These are phyloP conservation scores for Limnephilus marmoratus DNA, from an alignment of 2,888 invertebrate species.

Conservation along the genomic window DNA sequence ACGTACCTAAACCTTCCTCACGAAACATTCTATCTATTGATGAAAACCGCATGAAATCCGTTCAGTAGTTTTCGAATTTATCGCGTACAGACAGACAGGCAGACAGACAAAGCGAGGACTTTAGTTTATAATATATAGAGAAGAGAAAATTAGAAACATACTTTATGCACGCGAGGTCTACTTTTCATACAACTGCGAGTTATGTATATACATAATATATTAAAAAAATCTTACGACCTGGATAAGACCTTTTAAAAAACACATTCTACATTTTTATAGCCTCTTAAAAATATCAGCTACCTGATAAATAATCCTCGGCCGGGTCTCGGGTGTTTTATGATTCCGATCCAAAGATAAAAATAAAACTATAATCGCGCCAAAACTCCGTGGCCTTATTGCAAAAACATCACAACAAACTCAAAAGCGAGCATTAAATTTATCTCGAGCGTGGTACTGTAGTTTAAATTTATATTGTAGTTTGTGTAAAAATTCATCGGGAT, in stretches of 20 bases:
- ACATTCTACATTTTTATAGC: not conserved
- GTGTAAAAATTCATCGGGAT: not conserved
- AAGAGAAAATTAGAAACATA: too few species aligned
- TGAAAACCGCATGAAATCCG: too few species aligned
- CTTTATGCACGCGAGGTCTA: too few species aligned
- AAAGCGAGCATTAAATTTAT: not conserved
- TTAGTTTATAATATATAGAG: too few species aligned
- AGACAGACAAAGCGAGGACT: too few species aligned
- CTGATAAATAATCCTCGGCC: not conserved
- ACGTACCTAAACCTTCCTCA: too few species aligned
- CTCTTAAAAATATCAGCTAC: not conserved
- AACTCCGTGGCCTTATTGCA: not conserved
- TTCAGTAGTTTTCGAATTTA: too few species aligned
- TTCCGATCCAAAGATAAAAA: not conserved
- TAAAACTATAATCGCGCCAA: not conserved
- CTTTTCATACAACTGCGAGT: too few species aligned
- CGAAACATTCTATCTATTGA: too few species aligned
- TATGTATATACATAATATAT: too few species aligned
- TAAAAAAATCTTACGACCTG: too few species aligned
- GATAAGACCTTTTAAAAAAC: not conserved
- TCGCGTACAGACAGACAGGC: too few species aligned
- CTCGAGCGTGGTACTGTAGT: not conserved
- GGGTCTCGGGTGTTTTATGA: not conserved
- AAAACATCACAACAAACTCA: not conserved
- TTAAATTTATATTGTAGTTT: constrained; percentile 5